A percentile compares a stretch with the other conserved stretches of the same genome.
phyloP scores from a whole-genome alignment of 2,888 invertebrate genomes.

The Cephus nigrinus region DNA sequence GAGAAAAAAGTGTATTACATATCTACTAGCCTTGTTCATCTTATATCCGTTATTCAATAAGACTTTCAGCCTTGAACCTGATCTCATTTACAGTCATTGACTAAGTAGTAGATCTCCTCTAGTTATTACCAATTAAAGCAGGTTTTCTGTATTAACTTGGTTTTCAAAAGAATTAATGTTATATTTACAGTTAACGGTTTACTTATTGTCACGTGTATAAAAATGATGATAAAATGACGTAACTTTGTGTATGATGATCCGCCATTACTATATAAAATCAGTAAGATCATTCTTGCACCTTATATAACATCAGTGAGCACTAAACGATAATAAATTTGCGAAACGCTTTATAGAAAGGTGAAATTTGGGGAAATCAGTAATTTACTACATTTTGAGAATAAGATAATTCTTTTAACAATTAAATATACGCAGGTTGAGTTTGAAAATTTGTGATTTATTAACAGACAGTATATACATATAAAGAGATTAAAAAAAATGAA shows the following conservation, averaged over 20 bases:
- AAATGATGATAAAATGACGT: background rate
- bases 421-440: background rate
- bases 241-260: background rate
- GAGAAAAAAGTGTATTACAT: too few relatives aligned
- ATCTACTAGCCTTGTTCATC: too few relatives aligned
- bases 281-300: constrained; percentile 17
- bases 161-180: background rate
- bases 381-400: background rate
- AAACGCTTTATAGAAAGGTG: background rate
- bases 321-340: too few relatives aligned
- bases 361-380: background rate
- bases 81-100: background rate
- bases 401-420: background rate
- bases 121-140: background rate
- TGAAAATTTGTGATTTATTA: background rate
- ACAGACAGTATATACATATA: background rate
- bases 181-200: background rate
- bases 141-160: background rate
- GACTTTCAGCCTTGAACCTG: background rate
- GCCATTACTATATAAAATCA: constrained; percentile 21
- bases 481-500: background rate
- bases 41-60: background rate
- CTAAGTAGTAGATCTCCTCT: background rate
- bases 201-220: background rate
- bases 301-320: background rate